A percentile compares a stretch with the other conserved stretches of the same genome.
Evolutionary conservation across 2,797 vertebrate species (phyloP).

Genomic region (Sebastes iracundus): DNA sequence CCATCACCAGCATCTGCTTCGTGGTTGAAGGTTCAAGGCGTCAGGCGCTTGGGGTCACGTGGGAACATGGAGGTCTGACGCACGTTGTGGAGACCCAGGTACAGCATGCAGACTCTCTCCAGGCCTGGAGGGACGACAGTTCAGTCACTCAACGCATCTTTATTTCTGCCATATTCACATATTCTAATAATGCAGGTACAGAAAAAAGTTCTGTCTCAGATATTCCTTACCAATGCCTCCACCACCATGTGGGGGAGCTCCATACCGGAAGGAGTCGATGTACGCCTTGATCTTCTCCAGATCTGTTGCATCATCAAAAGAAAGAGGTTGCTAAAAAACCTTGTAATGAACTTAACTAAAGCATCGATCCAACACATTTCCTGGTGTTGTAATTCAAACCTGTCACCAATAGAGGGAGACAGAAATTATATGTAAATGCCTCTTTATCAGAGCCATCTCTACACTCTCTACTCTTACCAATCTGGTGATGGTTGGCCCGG

Average conservation of each 20-base stretch:
- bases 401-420: constrained; percentile 52
- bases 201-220: not conserved
- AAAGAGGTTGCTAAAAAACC: not conserved
- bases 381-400: not conserved
- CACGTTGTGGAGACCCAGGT: constrained; percentile 94
- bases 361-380: not conserved
- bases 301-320: constrained; percentile 79
- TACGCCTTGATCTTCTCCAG: constrained; percentile 98
- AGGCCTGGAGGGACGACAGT: constrained; percentile 81
- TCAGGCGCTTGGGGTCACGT: constrained; percentile 96
- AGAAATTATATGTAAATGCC: not conserved
- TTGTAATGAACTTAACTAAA: not conserved
- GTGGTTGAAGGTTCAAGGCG: constrained; percentile 81
- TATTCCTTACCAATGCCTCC: constrained; percentile 93
- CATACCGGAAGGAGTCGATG: constrained; percentile 97
- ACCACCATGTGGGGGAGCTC: constrained; percentile 95
- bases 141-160: not conserved
- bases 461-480: constrained; percentile 77
- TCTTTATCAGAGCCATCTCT: not conserved
- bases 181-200: not conserved
- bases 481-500: constrained; percentile 91
- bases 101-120: constrained; percentile 98
- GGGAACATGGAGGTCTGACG: constrained; percentile 99
- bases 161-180: not conserved
- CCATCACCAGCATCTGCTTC: constrained; percentile 20